phyloP scores from a whole-genome alignment of 2,113 vertebrate genomes.

The Murina feae region DNA sequence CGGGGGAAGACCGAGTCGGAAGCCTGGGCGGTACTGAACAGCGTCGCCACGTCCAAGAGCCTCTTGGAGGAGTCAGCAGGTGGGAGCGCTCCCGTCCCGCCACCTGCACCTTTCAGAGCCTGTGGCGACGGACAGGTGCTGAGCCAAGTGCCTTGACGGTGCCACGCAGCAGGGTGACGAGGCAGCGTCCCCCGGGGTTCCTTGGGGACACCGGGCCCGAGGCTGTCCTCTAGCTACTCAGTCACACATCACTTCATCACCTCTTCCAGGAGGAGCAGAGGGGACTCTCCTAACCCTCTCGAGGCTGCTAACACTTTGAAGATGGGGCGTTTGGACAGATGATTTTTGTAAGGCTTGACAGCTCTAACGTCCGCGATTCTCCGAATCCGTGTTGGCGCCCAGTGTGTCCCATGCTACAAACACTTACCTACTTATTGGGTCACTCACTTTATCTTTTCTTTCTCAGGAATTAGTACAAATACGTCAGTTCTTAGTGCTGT shows the following conservation, averaged over 20 bases:
- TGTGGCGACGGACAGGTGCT: not conserved
- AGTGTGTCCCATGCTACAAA: rapidly evolving
- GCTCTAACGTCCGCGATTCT: rapidly evolving
- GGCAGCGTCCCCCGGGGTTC: rapidly evolving
- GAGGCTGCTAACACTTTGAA: not conserved
- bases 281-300: not conserved
- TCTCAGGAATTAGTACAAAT: not conserved
- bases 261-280: not conserved
- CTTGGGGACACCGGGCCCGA: not conserved
- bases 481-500: not conserved
- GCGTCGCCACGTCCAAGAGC: not conserved
- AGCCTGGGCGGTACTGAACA: not conserved
- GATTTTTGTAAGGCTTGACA: not conserved
- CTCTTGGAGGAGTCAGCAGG: not conserved
- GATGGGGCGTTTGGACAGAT: not conserved
- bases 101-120: not conserved
- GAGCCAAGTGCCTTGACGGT: not conserved
- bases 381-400: not conserved
- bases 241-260: rapidly evolving
- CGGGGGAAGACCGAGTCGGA: not conserved
- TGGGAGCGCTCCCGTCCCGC: not conserved
- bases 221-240: not conserved
- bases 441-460: not conserved
- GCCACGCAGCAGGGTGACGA: not conserved
- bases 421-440: rapidly evolving